These are phyloP conservation scores for Sandelia bainsii DNA, from an alignment of 2,797 vertebrate genomes.

Conservation along the genomic window DNA sequence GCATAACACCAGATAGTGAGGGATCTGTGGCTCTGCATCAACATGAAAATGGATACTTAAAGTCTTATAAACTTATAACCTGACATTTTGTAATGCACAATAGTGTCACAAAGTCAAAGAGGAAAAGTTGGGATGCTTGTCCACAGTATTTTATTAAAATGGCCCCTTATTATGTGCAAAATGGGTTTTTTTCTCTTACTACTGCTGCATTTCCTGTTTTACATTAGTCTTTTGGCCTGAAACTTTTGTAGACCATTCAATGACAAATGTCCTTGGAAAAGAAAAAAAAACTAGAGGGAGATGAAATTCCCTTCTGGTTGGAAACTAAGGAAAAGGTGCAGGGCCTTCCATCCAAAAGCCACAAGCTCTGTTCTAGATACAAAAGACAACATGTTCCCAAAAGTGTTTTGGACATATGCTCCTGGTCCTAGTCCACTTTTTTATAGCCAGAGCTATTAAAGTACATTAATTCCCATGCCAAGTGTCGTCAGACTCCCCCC, in stretches of 20 bases:
- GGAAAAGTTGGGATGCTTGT: slow-evolving; percentile 33
- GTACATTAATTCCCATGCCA: slow-evolving; percentile 77
- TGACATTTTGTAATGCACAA: slow-evolving; percentile 24
- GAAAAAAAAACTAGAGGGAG: slow-evolving; percentile 50
- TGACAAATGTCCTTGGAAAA: slow-evolving; percentile 78
- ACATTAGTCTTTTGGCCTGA: slow-evolving; percentile 51
- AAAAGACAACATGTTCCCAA: slow-evolving; percentile 66
- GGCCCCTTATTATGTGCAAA: slow-evolving; percentile 21
- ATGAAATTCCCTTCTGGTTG: slow-evolving; percentile 70
- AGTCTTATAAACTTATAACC: slow-evolving; percentile 18
- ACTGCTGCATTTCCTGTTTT: slow-evolving; percentile 48
- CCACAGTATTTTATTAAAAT: slow-evolving; percentile 38
- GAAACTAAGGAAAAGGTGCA: slow-evolving; percentile 55
- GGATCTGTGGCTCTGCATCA: slow-evolving; percentile 34
- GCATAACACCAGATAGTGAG: slow-evolving; percentile 34
- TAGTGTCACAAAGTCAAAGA: slow-evolving; percentile 45
- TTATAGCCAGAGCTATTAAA: slow-evolving; percentile 78
- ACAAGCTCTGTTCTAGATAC: slow-evolving; percentile 68
- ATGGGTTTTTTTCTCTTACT: slow-evolving; percentile 23
- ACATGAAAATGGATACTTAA: slow-evolving; percentile 38
- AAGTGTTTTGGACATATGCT: slow-evolving; percentile 67
- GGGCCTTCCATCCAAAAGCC: slow-evolving; percentile 63
- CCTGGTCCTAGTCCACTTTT: slow-evolving; percentile 58
- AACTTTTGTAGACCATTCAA: slow-evolving; percentile 68
- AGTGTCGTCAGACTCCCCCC: slow-evolving; percentile 68